Evolutionary conservation across 1,140 invertebrate genomes (phyloP), one percentile per base, ranked within the genome.

Genomic region (Lepidurus apus): DNA sequence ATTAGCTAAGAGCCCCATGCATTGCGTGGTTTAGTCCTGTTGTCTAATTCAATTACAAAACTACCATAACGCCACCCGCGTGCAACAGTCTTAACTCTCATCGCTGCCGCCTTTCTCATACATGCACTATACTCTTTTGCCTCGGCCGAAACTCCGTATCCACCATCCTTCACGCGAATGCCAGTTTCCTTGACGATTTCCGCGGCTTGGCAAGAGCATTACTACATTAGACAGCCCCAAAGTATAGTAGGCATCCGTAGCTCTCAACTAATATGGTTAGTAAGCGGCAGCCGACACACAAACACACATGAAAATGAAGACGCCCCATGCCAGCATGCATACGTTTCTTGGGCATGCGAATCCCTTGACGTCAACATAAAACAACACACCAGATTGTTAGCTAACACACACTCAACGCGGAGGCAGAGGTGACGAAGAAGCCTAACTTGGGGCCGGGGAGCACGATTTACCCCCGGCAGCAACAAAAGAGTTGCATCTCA

Each of bases 11-110:
- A 65, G 34, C 53, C n/a, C n/a, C 53, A 21, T 65, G 7, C 13
- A 65, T 65, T 65, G 53, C 53, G 8, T 65, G 53, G 53, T 65
- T 65, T 65, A 65, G 53, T 9, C 53, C 21, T 17, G 53, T 13
- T 65, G 53, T 65, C 53, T 65, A 65, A 65, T 65, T 65, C 53
- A 65, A 65, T 65, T 65, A 65, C 53, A 65, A 9, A n/a, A 65
- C 21, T 21, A 13, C 53, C 53, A 65, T 65, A 65, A 65, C n/a
- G 53, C 53, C 21, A n/a, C 53, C 53, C 53, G 53, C 53, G 53
- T 65, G 53, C 53, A 9, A 17, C 53, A 65, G 21, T 7, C 0
- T 10, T 21, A 9, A 21, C 17, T 21, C 21, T 13, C n/a, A n/a
- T n/a, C 53, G 17, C 21, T 13, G 13, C 53, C 17, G 53, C 7